phyloP scores from a whole-genome alignment of 2,113 vertebrate genomes.

The Platysteira castanea region DNA sequence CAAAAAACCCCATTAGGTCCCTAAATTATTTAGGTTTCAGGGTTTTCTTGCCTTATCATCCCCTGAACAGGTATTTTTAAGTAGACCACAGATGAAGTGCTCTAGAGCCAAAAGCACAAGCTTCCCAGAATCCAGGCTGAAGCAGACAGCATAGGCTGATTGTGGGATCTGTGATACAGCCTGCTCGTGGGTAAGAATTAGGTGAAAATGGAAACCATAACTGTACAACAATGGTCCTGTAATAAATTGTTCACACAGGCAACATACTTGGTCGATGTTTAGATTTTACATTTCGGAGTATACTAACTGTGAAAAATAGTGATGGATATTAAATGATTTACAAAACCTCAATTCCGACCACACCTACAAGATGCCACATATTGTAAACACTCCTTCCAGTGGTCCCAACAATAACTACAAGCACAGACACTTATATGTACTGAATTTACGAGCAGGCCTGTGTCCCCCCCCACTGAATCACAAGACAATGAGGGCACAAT shows the following conservation, averaged over 20 bases:
- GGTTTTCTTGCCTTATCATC: neutral
- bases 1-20: neutral
- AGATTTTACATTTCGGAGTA: neutral
- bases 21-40: neutral
- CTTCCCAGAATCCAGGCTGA: neutral
- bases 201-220: neutral
- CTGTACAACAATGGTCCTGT: neutral
- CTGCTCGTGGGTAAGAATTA: neutral
- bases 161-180: neutral
- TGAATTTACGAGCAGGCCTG: neutral
- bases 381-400: neutral
- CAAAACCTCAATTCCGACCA: neutral
- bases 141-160: neutral
- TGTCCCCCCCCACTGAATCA: neutral
- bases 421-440: neutral
- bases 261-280: neutral
- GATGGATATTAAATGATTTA: neutral
- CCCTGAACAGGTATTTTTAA: neutral
- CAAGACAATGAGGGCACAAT: neutral
- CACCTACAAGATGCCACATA: neutral
- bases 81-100: neutral
- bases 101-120: neutral
- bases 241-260: neutral
- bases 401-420: neutral
- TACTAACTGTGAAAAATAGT: neutral